phyloP scores from a whole-genome alignment of 2,113 vertebrate species.

The Theristicus caerulescens region DNA sequence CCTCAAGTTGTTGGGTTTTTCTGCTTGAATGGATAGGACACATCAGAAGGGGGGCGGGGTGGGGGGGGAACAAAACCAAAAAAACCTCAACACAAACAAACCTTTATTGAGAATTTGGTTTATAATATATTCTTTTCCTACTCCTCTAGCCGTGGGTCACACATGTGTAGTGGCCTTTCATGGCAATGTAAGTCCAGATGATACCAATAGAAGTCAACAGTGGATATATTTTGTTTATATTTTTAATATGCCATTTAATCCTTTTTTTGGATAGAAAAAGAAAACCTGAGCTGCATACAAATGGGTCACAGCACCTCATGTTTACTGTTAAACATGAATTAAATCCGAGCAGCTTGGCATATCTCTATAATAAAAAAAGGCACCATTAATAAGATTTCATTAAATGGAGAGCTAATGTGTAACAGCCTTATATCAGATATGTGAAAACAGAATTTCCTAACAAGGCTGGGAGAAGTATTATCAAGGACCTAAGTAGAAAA shows the following conservation, averaged over 20 bases:
- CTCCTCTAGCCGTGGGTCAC: background rate
- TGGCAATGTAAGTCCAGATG: background rate
- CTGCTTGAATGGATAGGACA: background rate
- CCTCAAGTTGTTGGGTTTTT: background rate
- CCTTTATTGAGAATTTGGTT: background rate
- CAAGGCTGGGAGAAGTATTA: conserved; percentile 40
- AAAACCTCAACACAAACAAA: background rate
- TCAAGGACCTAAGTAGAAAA: conserved; percentile 49
- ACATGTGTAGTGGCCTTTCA: background rate
- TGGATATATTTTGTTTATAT: background rate
- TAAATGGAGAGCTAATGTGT: conserved; percentile 55
- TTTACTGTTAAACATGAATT: conserved; percentile 57
- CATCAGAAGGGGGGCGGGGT: background rate
- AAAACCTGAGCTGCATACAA: conserved; percentile 30
- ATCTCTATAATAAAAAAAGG: conserved; percentile 55
- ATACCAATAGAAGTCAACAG: background rate
- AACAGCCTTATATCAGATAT: conserved; percentile 67
- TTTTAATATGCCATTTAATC: background rate
- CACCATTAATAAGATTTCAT: conserved; percentile 61
- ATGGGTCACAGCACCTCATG: conserved; percentile 25
- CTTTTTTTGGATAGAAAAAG: background rate
- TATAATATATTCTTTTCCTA: background rate
- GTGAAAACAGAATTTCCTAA: conserved; percentile 62
- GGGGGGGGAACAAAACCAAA: background rate
- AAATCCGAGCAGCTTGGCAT: conserved; percentile 42